Evolutionary conservation across 2,888 invertebrate genomes (phyloP).

Genomic region (Amblyteles armatorius): DNA sequence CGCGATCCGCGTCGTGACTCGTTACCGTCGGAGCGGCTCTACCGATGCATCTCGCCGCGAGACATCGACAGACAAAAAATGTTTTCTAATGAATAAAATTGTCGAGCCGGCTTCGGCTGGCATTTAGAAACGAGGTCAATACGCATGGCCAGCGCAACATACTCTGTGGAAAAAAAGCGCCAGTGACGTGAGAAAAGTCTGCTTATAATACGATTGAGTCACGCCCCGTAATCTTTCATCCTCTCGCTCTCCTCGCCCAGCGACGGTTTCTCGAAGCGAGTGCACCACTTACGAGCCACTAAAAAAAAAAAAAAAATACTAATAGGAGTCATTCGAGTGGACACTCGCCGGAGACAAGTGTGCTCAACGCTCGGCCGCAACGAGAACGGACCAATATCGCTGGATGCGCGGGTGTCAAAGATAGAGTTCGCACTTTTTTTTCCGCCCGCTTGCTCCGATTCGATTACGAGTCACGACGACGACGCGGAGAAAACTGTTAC

Average conservation of each 20-base stretch:
- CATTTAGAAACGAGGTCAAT: background rate
- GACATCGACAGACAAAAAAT: background rate
- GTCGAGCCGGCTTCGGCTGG: background rate
- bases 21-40: too few relatives aligned
- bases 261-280: background rate
- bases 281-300: background rate
- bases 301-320: background rate
- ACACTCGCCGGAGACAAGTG: background rate
- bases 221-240: background rate
- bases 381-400: background rate
- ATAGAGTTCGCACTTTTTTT: constrained; percentile 4
- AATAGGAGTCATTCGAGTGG: background rate
- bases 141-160: background rate
- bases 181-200: background rate
- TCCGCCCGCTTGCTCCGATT: background rate
- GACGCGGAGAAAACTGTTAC: constrained; percentile 10
- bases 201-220: constrained; percentile 1
- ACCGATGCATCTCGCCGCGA: too few relatives aligned
- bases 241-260: background rate
- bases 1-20: too few relatives aligned
- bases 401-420: constrained; percentile 1
- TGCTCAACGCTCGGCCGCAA: background rate
- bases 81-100: background rate
- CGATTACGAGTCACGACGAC: constrained; percentile 13
- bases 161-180: background rate